A percentile compares a stretch with the other conserved stretches of the same genome.
Evolutionary conservation across 2,888 invertebrate genomes (phyloP).

Genomic region (Nomada flava): DNA sequence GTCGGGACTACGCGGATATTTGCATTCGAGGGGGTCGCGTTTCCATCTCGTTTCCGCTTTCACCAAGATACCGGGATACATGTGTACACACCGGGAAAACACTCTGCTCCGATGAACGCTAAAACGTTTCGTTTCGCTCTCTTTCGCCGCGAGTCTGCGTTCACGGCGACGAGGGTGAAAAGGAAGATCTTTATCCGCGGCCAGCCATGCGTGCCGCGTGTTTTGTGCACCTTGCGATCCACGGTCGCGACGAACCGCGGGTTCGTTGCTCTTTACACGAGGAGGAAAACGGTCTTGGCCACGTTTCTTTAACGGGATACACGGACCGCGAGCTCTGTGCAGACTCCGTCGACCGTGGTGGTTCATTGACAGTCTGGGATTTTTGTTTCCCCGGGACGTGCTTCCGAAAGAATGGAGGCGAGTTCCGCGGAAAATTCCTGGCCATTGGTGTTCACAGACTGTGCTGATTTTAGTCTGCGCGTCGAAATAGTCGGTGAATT

Average conservation of each 20-base stretch:
- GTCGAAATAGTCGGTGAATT: not conserved
- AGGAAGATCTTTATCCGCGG: slow-evolving; percentile 53
- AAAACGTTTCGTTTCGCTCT: slow-evolving; percentile 20
- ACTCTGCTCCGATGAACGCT: slow-evolving; percentile 19
- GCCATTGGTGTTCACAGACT: slow-evolving; percentile 4
- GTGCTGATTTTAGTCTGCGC: not conserved
- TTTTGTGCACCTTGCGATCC: slow-evolving; percentile 47
- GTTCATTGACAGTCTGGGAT: slow-evolving; percentile 13
- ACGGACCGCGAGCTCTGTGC: not conserved
- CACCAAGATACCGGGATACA: not conserved
- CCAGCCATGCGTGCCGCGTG: slow-evolving; percentile 45
- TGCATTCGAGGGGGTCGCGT: slow-evolving; percentile 23
- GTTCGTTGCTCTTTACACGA: slow-evolving; percentile 38
- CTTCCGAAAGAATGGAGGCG: not conserved
- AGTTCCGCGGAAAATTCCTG: not conserved
- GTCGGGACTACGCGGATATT: slow-evolving; percentile 32
- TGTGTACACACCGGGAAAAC: not conserved
- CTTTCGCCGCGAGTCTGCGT: not conserved
- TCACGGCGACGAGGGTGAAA: slow-evolving; percentile 17
- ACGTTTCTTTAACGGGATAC: slow-evolving; percentile 4
- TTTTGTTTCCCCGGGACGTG: not conserved
- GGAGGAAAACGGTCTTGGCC: slow-evolving; percentile 19
- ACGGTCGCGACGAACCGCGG: slow-evolving; percentile 33
- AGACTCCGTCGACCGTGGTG: not conserved
- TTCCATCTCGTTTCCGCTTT: not conserved